phyloP scores from a whole-genome alignment of 2,888 invertebrate species.

The Heliconius charithonia region DNA sequence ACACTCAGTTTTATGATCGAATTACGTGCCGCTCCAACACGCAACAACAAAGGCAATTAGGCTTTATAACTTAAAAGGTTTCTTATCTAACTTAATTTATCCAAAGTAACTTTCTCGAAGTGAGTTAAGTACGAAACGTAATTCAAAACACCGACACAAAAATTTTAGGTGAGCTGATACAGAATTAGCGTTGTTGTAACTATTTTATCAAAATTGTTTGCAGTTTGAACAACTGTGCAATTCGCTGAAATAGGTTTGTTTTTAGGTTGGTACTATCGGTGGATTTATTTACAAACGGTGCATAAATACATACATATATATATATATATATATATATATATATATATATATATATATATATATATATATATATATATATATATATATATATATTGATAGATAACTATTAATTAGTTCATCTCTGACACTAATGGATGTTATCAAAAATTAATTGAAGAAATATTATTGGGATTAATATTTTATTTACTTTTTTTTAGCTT shows the following conservation, averaged over 20 bases:
- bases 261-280: background rate
- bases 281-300: background rate
- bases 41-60: slow-evolving; percentile 41
- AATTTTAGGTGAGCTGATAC: background rate
- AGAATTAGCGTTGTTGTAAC: background rate
- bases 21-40: slow-evolving; percentile 31
- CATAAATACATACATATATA: no score
- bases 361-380: no score
- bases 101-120: slow-evolving; percentile 33
- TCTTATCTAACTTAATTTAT: slow-evolving; percentile 44
- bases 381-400: no score
- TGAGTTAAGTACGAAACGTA: slow-evolving; percentile 2
- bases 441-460: no score
- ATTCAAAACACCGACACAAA: slow-evolving; percentile 14
- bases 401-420: no score
- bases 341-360: no score
- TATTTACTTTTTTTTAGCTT: no score
- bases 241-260: background rate
- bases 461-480: no score
- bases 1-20: slow-evolving; percentile 25
- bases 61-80: slow-evolving; percentile 44
- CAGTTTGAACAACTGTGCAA: background rate
- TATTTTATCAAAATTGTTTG: background rate
- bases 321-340: no score
- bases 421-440: no score